These are phyloP conservation scores for Coilia nasus DNA, from an alignment of 2,797 vertebrate genomes.

Conservation along the genomic window DNA sequence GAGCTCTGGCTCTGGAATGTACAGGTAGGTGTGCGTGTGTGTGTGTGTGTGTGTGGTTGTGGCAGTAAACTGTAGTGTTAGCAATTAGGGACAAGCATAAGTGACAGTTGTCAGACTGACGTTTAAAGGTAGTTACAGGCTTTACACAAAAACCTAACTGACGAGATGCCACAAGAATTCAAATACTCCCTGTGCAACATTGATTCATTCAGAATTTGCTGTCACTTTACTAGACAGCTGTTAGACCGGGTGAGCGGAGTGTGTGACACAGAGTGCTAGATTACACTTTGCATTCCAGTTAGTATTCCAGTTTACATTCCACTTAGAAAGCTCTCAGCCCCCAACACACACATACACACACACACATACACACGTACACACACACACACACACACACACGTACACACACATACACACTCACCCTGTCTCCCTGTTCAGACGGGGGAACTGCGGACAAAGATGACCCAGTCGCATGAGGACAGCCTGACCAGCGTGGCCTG, in stretches of 20 bases:
- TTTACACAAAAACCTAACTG: not conserved
- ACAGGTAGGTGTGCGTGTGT: not conserved
- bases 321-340: too few relatives aligned
- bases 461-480: conserved; percentile 98
- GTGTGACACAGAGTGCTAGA: not conserved
- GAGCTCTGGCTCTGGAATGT: conserved; percentile 96
- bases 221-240: not conserved
- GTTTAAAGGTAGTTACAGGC: not conserved
- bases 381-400: too few relatives aligned
- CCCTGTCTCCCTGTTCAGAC: conserved; percentile 71
- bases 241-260: not conserved
- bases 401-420: too few relatives aligned
- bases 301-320: too few relatives aligned
- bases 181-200: not conserved
- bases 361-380: too few relatives aligned
- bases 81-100: too few relatives aligned
- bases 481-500: conserved; percentile 96
- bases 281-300: not conserved
- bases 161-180: not conserved
- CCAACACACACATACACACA: too few relatives aligned
- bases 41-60: too few relatives aligned
- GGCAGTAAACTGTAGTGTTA: too few relatives aligned
- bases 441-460: conserved; percentile 94
- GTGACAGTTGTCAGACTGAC: not conserved
- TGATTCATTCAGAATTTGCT: not conserved